phyloP scores from a whole-genome alignment of 2,113 vertebrate species.

The Labeo catla region DNA sequence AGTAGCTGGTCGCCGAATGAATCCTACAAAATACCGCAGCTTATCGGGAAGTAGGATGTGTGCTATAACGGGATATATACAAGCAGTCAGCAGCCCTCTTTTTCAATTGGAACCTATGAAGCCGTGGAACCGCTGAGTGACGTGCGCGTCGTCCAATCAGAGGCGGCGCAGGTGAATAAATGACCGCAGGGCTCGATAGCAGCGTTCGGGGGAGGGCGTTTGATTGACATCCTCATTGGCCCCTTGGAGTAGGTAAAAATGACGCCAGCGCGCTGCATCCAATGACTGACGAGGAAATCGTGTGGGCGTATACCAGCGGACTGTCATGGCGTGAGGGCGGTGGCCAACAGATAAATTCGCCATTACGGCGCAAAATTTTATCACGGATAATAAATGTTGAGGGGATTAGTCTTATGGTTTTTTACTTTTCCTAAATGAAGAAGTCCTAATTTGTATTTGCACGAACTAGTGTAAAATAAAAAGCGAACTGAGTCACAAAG shows the following conservation, averaged over 20 bases:
- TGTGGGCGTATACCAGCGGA: neutral
- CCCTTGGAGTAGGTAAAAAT: conserved; percentile 11
- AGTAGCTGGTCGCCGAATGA: neutral
- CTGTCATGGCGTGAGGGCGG: conserved; percentile 45
- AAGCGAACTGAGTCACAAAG: neutral
- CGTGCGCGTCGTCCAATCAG: conserved; percentile 41
- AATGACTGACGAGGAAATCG: conserved; percentile 5
- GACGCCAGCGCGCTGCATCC: conserved; percentile 29
- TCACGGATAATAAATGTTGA: no score
- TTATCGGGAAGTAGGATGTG: conserved; percentile 47
- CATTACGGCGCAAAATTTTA: conserved; percentile 12
- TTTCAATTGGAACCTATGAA: conserved; percentile 46
- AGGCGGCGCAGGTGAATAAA: neutral
- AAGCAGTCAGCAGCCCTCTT: conserved; percentile 1
- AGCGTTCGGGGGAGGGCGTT: neutral
- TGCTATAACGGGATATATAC: conserved; percentile 57
- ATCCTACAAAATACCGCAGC: conserved; percentile 38
- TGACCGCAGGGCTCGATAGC: neutral
- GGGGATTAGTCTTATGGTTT: neutral
- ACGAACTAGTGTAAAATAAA: no score
- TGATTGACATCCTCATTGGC: conserved; percentile 40
- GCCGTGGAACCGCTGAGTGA: conserved; percentile 4
- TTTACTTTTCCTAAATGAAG: neutral
- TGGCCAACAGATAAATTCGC: conserved; percentile 36
- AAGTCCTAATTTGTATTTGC: neutral